Percentiles rank a stretch among this genome's conserved stretches.
Conservation (phyloP, 1,140 invertebrate genomes). For the Meloidogyne chitwoodi region DNA sequence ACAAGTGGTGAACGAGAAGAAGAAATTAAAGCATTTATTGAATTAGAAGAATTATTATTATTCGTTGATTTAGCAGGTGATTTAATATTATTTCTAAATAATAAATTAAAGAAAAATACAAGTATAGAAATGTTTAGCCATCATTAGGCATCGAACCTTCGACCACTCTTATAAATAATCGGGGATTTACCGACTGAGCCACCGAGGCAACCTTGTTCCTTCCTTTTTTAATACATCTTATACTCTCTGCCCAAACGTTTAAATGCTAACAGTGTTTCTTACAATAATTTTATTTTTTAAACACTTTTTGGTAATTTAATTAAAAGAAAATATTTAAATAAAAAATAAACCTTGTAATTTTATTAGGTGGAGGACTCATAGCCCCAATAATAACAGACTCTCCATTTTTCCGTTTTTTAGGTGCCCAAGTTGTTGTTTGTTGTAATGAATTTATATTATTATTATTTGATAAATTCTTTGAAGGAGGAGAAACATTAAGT, state of each 20-base stretch:
- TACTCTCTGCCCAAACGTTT: too few species aligned
- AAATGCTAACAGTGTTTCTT: too few species aligned
- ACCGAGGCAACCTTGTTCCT: too few species aligned
- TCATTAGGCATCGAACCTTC: too few species aligned
- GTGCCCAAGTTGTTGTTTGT: not conserved
- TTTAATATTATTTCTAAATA: not conserved
- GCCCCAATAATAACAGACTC: not conserved
- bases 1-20: not conserved
- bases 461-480: not conserved
- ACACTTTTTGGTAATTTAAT: not conserved
- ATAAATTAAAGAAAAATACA: too few species aligned
- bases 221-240: too few species aligned
- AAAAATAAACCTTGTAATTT: not conserved
- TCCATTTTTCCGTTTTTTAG: conserved; percentile 2
- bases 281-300: too few species aligned
- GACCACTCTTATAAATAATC: too few species aligned
- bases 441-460: not conserved
- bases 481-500: not conserved
- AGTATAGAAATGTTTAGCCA: too few species aligned
- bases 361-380: conserved; percentile 9
- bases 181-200: too few species aligned
- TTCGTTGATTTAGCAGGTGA: not conserved
- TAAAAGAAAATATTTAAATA: not conserved
- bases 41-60: not conserved
- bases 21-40: not conserved